Base-by-base conservation (phyloP, 2,113 vertebrate genomes). In the Natator depressus region DNA sequence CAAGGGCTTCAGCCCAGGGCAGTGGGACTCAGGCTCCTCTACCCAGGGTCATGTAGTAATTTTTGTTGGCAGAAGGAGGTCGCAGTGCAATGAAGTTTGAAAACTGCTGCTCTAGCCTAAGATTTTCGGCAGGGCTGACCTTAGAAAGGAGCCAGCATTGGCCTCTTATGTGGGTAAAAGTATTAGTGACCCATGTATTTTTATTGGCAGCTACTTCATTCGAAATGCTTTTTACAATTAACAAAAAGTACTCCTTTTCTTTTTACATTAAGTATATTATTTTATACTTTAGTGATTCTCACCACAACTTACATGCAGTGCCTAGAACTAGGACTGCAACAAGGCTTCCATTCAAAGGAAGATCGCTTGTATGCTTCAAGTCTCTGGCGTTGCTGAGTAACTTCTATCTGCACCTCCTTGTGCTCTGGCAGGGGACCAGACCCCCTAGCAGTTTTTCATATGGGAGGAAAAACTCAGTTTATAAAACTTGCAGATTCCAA, bases 381-480 rank as follows among this genome's bases (percentile, higher is more conserved):
- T 93, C 93, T 90, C 81, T 8, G 62, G 96, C 93, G 91, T 84
- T 1, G 0, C 87, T n/a, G 95, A 94, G 96, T 94, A 83, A 1
- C 90, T 96, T 96, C 95, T 94, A 42, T 80, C 55, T 82, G 1
- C 93, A 79, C 95, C 89, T 95, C 94, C 19, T 1, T 47, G 91
- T 89, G 93, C 27, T 94, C 96, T 96, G 95, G 95, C 97, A 87
- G 42, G 19, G 31, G 17, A 55, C 84, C 94, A 97, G 95, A 65
- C 31, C 89, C 94, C 62, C 80, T 85, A 85, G 95, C 96, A 91
- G 94, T 95, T 96, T 96, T 96, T 96, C 95, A 96, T 95, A n/a
- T 95, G 95, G 96, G 94, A 97, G 95, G 96, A 97, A 97, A 95
- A 85, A 88, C 95, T 97, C 96, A 96, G 94, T 92, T 96, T 95